phyloP scores from a whole-genome alignment of 2,888 invertebrate genomes.

The Neelides folsomi region DNA sequence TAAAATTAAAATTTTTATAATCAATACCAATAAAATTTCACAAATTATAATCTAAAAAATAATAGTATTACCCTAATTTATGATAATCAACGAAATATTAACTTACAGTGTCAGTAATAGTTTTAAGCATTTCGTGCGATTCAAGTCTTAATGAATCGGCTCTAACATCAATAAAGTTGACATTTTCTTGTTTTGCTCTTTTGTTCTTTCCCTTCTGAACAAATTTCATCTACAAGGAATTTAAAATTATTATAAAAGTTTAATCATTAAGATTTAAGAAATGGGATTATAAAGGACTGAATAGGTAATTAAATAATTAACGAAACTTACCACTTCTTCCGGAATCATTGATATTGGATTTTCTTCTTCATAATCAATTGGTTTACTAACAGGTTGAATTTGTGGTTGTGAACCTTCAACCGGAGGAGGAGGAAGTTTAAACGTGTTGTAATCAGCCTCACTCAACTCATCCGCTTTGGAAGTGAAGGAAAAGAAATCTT shows the following conservation, averaged over 20 bases:
- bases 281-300: background rate
- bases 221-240: slow-evolving; percentile 46
- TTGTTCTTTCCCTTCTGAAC: slow-evolving; percentile 52
- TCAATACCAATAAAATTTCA: background rate
- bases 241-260: background rate
- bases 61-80: background rate
- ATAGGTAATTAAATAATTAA: background rate
- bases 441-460: background rate
- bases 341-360: background rate
- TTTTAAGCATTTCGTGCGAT: slow-evolving; percentile 66
- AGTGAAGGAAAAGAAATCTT: slow-evolving; percentile 20
- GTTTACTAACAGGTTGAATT: slow-evolving; percentile 7
- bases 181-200: slow-evolving; percentile 47
- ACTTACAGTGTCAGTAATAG: slow-evolving; percentile 36
- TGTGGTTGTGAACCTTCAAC: slow-evolving; percentile 1
- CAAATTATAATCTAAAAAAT: background rate
- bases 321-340: background rate
- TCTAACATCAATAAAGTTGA: slow-evolving; percentile 66
- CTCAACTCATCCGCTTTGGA: slow-evolving; percentile 17
- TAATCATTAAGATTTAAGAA: background rate
- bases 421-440: slow-evolving; percentile 5
- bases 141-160: slow-evolving; percentile 67
- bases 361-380: background rate
- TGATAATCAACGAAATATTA: background rate
- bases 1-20: background rate